These are phyloP conservation scores for Phyllostomus discolor DNA, from an alignment of 2,113 vertebrate genomes.

Conservation along the genomic window DNA sequence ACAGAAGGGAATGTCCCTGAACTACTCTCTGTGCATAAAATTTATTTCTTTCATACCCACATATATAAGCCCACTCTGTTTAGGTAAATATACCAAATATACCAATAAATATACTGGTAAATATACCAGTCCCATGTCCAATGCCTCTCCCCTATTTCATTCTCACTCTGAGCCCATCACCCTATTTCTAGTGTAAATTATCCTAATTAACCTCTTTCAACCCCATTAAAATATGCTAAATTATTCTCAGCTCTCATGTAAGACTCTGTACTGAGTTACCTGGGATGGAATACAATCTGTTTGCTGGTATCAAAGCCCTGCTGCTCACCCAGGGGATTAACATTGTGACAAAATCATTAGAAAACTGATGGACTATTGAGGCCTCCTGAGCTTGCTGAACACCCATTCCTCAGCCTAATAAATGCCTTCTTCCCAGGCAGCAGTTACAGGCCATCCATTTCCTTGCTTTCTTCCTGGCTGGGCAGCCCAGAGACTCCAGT, in stretches of 20 bases:
- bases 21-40: neutral
- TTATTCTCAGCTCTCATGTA: conserved; percentile 47
- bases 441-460: neutral
- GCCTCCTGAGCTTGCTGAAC: conserved; percentile 17
- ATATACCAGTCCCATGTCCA: neutral
- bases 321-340: conserved; percentile 76
- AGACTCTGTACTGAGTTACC: conserved; percentile 65
- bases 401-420: conserved; percentile 68
- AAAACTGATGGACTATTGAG: conserved; percentile 67
- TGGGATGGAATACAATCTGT: conserved; percentile 71
- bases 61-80: neutral
- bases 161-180: neutral
- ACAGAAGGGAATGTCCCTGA: neutral
- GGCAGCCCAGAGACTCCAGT: neutral
- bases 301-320: conserved; percentile 76
- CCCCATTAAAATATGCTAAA: conserved; percentile 69
- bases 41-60: neutral
- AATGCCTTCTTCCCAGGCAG: conserved; percentile 46
- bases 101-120: too few species aligned
- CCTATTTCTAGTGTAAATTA: neutral
- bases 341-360: conserved; percentile 78
- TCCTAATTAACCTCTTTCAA: conserved; percentile 33
- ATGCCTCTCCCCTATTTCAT: neutral
- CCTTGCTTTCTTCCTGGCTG: neutral
- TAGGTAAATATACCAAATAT: neutral